These are phyloP conservation scores for Suncus etruscus DNA, from an alignment of 2,113 vertebrate genomes.

Conservation along the genomic window DNA sequence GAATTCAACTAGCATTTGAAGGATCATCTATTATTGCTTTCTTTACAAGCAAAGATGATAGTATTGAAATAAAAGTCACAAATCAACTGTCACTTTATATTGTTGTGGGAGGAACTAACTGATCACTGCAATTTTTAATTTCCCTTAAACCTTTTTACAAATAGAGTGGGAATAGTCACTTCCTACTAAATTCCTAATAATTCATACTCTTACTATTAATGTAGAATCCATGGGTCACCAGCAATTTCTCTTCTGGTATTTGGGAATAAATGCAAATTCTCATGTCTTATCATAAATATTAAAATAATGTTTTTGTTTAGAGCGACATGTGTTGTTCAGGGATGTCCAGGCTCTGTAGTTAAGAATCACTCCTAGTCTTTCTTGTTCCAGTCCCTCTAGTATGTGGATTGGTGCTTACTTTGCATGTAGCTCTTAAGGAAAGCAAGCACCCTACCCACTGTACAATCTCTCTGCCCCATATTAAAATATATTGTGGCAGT, in stretches of 20 bases:
- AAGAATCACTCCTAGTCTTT: too few relatives aligned
- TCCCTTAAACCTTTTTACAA: neutral
- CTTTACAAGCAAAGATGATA: neutral
- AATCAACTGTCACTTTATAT: neutral
- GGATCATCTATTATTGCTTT: neutral
- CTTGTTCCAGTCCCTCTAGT: too few relatives aligned
- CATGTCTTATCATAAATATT: neutral
- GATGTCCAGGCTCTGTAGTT: too few relatives aligned
- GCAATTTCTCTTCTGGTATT: neutral
- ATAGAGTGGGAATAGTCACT: neutral
- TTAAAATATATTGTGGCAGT: neutral
- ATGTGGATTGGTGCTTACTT: too few relatives aligned
- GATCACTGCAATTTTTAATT: neutral
- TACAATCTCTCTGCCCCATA: too few relatives aligned
- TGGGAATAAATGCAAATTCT: slow-evolving; percentile 3
- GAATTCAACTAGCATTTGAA: neutral
- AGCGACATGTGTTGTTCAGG: too few relatives aligned
- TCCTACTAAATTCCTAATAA: neutral
- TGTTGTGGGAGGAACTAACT: neutral
- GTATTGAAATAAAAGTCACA: neutral
- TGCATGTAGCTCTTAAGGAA: too few relatives aligned
- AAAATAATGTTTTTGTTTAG: neutral
- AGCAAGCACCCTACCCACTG: too few relatives aligned
- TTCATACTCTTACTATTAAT: neutral
- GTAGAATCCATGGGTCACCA: neutral